Evolutionary conservation across 2,888 invertebrate species (phyloP).

Genomic region (Diachrysia chrysitis): DNA sequence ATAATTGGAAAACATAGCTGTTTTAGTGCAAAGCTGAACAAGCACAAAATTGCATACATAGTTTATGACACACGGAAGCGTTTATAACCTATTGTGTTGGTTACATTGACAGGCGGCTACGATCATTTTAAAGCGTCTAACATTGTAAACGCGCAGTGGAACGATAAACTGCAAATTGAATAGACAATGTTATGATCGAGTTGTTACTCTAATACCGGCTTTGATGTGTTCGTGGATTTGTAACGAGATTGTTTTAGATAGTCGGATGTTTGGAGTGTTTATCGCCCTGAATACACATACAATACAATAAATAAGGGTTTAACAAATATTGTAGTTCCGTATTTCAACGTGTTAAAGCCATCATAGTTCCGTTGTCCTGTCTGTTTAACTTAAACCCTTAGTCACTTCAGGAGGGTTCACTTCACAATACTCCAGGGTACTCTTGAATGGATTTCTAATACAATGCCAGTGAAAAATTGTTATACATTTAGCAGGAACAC

Average conservation of each 20-base stretch:
- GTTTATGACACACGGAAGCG: constrained; percentile 51
- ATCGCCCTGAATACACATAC: not conserved
- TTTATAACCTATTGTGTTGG: constrained; percentile 41
- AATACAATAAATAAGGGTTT: not conserved
- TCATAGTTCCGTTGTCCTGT: not conserved
- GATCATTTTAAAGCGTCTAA: constrained; percentile 48
- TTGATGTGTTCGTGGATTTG: constrained; percentile 38
- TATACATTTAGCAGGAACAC: too few species aligned
- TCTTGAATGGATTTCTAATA: too few species aligned
- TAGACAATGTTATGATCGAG: constrained; percentile 56
- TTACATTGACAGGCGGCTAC: constrained; percentile 45
- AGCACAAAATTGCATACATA: constrained; percentile 12
- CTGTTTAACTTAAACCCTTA: not conserved
- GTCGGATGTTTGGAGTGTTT: constrained; percentile 39
- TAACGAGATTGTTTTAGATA: constrained; percentile 19
- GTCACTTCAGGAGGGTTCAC: too few species aligned
- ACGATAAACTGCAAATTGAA: constrained; percentile 59
- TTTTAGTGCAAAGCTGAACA: not conserved
- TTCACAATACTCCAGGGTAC: too few species aligned
- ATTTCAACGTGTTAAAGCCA: too few species aligned
- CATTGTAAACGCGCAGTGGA: constrained; percentile 45
- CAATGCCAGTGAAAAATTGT: too few species aligned
- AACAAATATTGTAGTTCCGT: too few species aligned
- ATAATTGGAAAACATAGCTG: not conserved
- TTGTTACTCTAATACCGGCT: constrained; percentile 32